Base-by-base conservation (phyloP, 1,140 invertebrate species). In the Aphelenchoides avenae region DNA sequence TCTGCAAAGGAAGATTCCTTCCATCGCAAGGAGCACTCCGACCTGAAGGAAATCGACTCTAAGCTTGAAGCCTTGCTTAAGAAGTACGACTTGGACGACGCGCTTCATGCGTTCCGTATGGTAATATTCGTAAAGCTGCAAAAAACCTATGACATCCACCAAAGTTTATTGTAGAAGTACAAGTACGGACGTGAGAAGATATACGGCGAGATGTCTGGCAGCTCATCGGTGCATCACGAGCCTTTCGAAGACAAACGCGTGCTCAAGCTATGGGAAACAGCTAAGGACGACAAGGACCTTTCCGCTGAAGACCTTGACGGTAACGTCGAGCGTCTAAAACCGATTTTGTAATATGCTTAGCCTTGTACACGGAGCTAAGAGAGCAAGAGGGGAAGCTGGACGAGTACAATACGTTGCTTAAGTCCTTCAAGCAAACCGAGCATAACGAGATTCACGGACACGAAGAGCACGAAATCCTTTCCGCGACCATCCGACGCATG, bases 141-240 rank as follows among this genome's bases (percentile, higher is more conserved):
- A 27, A 51, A 2, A 52, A 52, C 18, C 9, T 11, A 22, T 44
- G 29, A 44, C 11, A 44, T 26, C 29, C 11, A 44, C 15, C n/a
- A 7, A n/a, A 46, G n/a, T n/a, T 46, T 57, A 61, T 59, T 29
- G 11, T 52, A 57, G 55, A 57, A 57, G 34, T 57, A 57, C 31
- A 57, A 57, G 27, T 27, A 57, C 29, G 57, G 62, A n/a, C 13
- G 22, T 5, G 58, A 3, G 2, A 11, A 49, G 30, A 13, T 57
- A 20, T 15, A 53, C 46, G 11, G 49, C 22, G 11, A 52, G 18
- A 13, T 26, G 13, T 2, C 37, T 61, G 2, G 24, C 4, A 11
- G 29, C 54, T 7, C 13, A 59, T 11, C 18, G 2, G 11, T 6
- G 5, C 29, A 22, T 15, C 9, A 33, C 27, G 18, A 5, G 5